A percentile compares a stretch with the other conserved stretches of the same genome.
phyloP scores from a whole-genome alignment of 2,797 vertebrate genomes.

The Sebastes diploproa region DNA sequence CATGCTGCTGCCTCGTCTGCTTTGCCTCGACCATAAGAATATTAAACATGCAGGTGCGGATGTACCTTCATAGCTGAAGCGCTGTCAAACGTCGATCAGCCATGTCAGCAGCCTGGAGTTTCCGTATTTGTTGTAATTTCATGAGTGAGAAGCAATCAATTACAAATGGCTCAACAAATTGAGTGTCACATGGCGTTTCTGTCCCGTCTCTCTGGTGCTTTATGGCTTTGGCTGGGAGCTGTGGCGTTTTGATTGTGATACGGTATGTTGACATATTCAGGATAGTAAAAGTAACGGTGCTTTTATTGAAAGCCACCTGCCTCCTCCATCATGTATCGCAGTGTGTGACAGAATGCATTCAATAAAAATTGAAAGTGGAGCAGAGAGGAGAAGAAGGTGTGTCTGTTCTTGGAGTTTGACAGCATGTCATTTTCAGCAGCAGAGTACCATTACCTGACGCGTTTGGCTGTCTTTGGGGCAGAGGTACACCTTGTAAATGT shows the following conservation, averaged over 20 bases:
- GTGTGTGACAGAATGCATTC: constrained; percentile 39
- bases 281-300: constrained; percentile 23
- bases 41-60: constrained; percentile 20
- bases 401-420: constrained; percentile 46
- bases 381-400: constrained; percentile 34
- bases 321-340: constrained; percentile 40
- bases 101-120: constrained; percentile 12
- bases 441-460: constrained; percentile 39
- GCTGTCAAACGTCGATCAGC: constrained; percentile 24
- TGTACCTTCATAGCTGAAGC: constrained; percentile 18
- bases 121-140: constrained; percentile 28
- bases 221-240: background rate
- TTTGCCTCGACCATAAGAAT: constrained; percentile 21
- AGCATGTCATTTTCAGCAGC: constrained; percentile 59
- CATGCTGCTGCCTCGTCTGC: constrained; percentile 29
- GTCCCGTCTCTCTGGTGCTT: background rate
- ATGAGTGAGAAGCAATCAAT: constrained; percentile 20
- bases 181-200: background rate
- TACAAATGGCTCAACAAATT: constrained; percentile 27
- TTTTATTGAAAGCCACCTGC: constrained; percentile 41
- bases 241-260: constrained; percentile 13
- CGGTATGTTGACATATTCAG: constrained; percentile 33
- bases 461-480: constrained; percentile 44
- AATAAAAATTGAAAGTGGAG: constrained; percentile 54
- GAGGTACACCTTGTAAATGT: constrained; percentile 66